Evolutionary conservation across 2,113 vertebrate species (phyloP).

Genomic region (Neomonachus schauinslandi): DNA sequence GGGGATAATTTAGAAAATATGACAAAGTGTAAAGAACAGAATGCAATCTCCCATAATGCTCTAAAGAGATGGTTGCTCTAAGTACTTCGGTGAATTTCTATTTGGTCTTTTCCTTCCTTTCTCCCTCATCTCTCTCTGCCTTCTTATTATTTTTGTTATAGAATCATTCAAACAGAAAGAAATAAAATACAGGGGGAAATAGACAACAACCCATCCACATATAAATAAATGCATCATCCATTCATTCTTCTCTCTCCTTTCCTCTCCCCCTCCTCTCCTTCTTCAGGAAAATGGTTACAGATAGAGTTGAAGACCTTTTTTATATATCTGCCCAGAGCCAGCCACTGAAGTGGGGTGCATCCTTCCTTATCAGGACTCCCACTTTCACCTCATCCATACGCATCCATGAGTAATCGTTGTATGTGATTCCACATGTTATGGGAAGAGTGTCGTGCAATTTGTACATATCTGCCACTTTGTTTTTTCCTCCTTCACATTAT

Average conservation of each 20-base stretch:
- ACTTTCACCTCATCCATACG: neutral
- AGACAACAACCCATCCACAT: neutral
- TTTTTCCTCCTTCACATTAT: neutral
- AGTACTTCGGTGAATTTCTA: neutral
- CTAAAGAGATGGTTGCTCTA: neutral
- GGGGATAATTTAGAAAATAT: neutral
- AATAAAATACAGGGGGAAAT: neutral
- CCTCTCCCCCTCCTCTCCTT: neutral
- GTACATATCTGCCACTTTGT: neutral
- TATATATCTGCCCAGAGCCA: accelerated
- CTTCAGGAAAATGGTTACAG: neutral
- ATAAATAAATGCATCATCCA: neutral
- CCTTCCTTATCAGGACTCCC: neutral
- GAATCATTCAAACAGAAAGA: slow-evolving; percentile 15
- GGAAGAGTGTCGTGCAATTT: neutral
- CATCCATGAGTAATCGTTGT: neutral
- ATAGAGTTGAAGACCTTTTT: neutral
- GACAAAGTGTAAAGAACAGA: neutral
- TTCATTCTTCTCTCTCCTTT: no score
- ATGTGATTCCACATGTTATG: neutral
- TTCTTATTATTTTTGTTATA: neutral
- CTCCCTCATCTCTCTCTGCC: neutral
- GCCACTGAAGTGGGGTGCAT: neutral
- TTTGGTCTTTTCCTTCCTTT: neutral
- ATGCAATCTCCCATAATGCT: neutral